Conservation (phyloP, 2,797 vertebrate species). For the Hydrolagus colliei region DNA sequence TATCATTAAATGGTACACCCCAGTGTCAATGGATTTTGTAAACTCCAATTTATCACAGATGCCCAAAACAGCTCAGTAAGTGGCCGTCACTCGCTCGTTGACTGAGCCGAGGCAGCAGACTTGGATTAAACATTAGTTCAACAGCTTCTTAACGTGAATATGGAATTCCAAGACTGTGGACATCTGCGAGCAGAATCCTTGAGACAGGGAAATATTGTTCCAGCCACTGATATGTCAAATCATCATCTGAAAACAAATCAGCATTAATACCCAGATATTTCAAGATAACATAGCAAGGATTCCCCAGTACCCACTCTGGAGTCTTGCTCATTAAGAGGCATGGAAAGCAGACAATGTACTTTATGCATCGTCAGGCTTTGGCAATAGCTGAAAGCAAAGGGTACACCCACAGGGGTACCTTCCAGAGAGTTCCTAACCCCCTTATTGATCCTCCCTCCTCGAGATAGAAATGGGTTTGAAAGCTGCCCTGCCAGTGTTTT, state of each 20-base stretch:
- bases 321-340: neutral
- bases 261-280: neutral
- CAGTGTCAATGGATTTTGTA: conserved; percentile 17
- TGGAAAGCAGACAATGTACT: neutral
- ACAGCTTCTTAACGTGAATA: neutral
- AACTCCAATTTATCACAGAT: conserved; percentile 20
- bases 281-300: neutral
- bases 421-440: neutral
- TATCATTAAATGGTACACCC: conserved; percentile 5
- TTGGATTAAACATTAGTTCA: neutral
- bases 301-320: neutral
- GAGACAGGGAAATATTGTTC: neutral
- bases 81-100: neutral
- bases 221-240: neutral
- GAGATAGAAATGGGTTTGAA: too few species aligned
- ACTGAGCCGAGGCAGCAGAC: neutral
- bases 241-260: neutral
- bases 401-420: neutral
- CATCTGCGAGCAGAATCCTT: neutral
- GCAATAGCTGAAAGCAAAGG: neutral
- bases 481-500: too few species aligned
- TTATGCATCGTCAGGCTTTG: neutral
- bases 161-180: neutral
- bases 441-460: too few species aligned
- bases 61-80: neutral